These are phyloP conservation scores for Cricetomys ansorgei DNA, from an alignment of 2,113 vertebrate species.

Conservation along the genomic window DNA sequence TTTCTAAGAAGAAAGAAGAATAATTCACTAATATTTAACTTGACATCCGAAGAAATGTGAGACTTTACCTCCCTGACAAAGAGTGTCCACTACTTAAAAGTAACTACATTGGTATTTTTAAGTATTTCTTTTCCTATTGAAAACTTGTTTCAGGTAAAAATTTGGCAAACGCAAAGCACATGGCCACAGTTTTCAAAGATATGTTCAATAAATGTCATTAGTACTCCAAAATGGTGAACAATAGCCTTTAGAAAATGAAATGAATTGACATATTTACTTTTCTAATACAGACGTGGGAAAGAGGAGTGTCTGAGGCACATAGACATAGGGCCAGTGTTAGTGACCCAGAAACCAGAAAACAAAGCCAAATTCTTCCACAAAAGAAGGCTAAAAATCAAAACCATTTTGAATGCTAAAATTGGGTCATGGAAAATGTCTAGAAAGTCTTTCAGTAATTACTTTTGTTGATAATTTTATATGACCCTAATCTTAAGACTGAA, in stretches of 20 bases:
- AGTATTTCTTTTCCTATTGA: background rate
- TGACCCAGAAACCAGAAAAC: background rate
- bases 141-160: slow-evolving; percentile 23
- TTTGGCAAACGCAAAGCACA: slow-evolving; percentile 48
- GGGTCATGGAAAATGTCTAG: background rate
- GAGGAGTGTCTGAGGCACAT: background rate
- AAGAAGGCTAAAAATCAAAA: background rate
- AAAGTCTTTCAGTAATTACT: background rate
- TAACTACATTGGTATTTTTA: background rate
- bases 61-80: background rate
- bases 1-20: background rate
- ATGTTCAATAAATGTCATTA: slow-evolving; percentile 17
- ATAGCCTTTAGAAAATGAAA: background rate
- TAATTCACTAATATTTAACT: background rate
- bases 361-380: background rate
- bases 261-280: background rate
- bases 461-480: background rate
- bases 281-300: slow-evolving; percentile 20
- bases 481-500: background rate
- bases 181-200: background rate
- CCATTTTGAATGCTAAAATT: background rate
- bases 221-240: slow-evolving; percentile 47
- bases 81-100: slow-evolving; percentile 46
- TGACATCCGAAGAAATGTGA: background rate
- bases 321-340: background rate